phyloP scores from a whole-genome alignment of 1,140 invertebrate species.

The Chionoecetes opilio region DNA sequence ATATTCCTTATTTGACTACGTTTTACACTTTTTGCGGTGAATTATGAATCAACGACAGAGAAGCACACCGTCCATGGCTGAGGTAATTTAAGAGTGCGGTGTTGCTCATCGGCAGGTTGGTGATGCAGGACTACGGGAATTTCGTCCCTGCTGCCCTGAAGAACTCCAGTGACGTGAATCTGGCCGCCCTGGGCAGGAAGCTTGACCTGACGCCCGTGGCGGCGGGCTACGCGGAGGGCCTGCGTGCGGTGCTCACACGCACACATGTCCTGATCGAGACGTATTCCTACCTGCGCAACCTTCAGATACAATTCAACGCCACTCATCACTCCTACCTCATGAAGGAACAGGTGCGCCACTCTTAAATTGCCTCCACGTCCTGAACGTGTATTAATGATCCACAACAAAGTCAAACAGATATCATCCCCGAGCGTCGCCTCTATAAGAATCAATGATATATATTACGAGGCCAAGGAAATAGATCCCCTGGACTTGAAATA shows the following conservation, averaged over 20 bases:
- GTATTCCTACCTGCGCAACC: conserved; percentile 69
- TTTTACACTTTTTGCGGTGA: too few species aligned
- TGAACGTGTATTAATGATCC: too few species aligned
- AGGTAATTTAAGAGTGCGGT: neutral
- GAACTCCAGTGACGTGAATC: conserved; percentile 34
- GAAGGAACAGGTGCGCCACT: conserved; percentile 77
- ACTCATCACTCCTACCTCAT: conserved; percentile 67
- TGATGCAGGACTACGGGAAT: conserved; percentile 74
- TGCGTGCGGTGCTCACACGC: conserved; percentile 6
- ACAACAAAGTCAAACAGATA: too few species aligned
- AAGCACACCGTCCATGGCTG: neutral
- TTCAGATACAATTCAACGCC: conserved; percentile 60
- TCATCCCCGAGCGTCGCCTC: too few species aligned
- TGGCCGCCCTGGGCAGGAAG: conserved; percentile 61
- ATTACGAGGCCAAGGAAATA: too few species aligned
- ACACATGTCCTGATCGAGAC: conserved; percentile 73
- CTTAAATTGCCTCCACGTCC: too few species aligned
- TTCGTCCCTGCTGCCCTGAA: conserved; percentile 73
- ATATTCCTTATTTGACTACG: too few species aligned
- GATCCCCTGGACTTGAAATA: too few species aligned
- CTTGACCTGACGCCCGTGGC: conserved; percentile 54
- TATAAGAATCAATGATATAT: too few species aligned
- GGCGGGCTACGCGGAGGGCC: conserved; percentile 34
- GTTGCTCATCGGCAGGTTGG: conserved; percentile 22
- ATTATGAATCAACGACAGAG: too few species aligned